Base-by-base conservation (phyloP, 1,140 invertebrate species). In the Stegodyphus mimosarum region DNA sequence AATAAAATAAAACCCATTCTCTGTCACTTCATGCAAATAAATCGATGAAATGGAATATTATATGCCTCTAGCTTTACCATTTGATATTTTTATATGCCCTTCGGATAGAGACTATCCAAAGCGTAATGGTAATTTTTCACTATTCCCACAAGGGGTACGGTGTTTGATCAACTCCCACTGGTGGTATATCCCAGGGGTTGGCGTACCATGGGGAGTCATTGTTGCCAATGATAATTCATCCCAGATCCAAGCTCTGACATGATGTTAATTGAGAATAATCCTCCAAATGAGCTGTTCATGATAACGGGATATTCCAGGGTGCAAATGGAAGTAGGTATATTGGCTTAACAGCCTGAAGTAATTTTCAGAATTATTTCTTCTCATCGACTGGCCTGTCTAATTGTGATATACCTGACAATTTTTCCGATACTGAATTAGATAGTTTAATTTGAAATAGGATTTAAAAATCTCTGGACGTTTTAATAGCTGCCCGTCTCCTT, bases 231-330 rank as follows among this genome's bases (percentile, higher is more conserved):
- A 33, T 33, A 86, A 86, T 79, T 86, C 84, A 86, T 86, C 69
- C 76, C 66, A 50, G 73, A 66, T 69, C 75, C 52, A 49, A 74
- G 75, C 66, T 77, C 66, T 79, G 84, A 86, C 84, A 86, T 74
- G 69, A 17, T 86, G 76, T 75, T 86, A 86, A 86, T 86, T 86
- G 76, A 70, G 74, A 86, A 86, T 86, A 75, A 71, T 70, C 63
- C 60, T 51, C 33, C 48, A 67, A 78, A 78, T 78, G 77, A 55
- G 66, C 55, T 80, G 77, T 55, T 80, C 66, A 80, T 80, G 64
- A 13, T 33, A 70, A 48, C 67, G 50, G 50, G 48, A 17, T 49
- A 50, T 50, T 33, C 52, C 18, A 52, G 17, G 76, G n/a, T 67
- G 50, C 18, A 33, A 33, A 33, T 33, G 33, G 33, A 33, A 33